phyloP scores from a whole-genome alignment of 2,113 vertebrate genomes.

The Sinocyclocheilus rhinocerous region DNA sequence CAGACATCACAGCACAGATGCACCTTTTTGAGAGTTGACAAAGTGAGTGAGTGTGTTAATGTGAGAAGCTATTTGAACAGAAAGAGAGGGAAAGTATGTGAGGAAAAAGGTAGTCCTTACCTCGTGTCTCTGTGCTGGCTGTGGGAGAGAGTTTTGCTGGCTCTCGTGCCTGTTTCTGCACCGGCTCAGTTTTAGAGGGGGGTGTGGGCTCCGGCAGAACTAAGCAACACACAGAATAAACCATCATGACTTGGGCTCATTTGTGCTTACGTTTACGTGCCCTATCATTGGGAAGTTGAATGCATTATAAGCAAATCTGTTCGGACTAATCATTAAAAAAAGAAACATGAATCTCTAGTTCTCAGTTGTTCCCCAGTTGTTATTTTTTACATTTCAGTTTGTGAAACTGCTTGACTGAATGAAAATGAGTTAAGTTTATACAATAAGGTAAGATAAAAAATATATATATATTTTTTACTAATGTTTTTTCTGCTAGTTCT shows the following conservation, averaged over 20 bases:
- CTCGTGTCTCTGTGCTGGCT: conserved; percentile 70
- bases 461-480: neutral
- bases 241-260: neutral
- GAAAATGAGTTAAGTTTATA: neutral
- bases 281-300: neutral
- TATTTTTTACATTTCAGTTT: neutral
- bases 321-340: neutral
- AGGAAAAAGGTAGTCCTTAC: conserved; percentile 55
- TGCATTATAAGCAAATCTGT: neutral
- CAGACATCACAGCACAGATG: neutral
- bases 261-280: neutral
- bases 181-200: conserved; percentile 70
- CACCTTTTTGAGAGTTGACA: neutral
- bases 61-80: neutral
- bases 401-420: neutral
- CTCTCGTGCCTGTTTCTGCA: conserved; percentile 73
- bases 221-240: conserved; percentile 26
- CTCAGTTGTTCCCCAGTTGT: neutral
- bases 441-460: too few relatives aligned
- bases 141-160: conserved; percentile 67
- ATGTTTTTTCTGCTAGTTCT: neutral
- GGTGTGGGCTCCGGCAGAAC: conserved; percentile 70
- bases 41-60: neutral
- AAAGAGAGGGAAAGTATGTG: neutral
- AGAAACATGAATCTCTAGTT: neutral